phyloP scores from a whole-genome alignment of 1,140 invertebrate species.

The Drosophila biarmipes region DNA sequence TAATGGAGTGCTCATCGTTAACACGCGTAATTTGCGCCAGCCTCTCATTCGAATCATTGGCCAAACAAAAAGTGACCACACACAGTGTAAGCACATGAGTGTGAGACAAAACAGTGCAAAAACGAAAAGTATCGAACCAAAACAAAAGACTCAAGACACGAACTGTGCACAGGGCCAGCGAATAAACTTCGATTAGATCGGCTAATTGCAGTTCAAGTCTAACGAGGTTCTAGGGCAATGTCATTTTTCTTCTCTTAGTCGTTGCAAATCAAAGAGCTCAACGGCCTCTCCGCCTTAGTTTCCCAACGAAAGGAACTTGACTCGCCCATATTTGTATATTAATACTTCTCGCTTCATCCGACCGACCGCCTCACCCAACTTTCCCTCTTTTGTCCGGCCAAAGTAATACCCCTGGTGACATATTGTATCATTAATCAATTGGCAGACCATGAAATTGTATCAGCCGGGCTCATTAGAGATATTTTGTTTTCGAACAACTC shows the following conservation, averaged over 20 bases:
- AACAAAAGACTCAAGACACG: conserved; percentile 69
- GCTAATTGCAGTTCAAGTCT: conserved; percentile 2
- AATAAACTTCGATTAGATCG: conserved; percentile 19
- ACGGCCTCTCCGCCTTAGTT: neutral
- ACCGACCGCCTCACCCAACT: conserved; percentile 20
- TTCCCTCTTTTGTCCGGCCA: conserved; percentile 26
- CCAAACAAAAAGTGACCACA: conserved; percentile 11
- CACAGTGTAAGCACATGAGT: conserved; percentile 13
- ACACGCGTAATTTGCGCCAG: conserved; percentile 56
- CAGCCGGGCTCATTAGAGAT: conserved; percentile 26
- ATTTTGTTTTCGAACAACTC: conserved; percentile 33
- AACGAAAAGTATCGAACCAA: conserved; percentile 1
- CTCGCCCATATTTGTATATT: neutral
- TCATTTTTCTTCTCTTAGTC: neutral
- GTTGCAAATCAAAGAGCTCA: neutral
- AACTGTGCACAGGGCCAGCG: conserved; percentile 43
- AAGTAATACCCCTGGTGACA: conserved; percentile 42
- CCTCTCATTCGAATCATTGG: conserved; percentile 1
- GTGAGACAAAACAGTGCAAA: neutral
- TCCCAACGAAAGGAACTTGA: conserved; percentile 1
- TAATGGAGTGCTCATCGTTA: conserved; percentile 63
- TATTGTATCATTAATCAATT: conserved; percentile 42
- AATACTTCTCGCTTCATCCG: neutral
- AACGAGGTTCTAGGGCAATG: conserved; percentile 37
- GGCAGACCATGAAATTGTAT: conserved; percentile 40